Evolutionary conservation across 1,140 invertebrate genomes (phyloP).

Genomic region (Phthorimaea operculella): DNA sequence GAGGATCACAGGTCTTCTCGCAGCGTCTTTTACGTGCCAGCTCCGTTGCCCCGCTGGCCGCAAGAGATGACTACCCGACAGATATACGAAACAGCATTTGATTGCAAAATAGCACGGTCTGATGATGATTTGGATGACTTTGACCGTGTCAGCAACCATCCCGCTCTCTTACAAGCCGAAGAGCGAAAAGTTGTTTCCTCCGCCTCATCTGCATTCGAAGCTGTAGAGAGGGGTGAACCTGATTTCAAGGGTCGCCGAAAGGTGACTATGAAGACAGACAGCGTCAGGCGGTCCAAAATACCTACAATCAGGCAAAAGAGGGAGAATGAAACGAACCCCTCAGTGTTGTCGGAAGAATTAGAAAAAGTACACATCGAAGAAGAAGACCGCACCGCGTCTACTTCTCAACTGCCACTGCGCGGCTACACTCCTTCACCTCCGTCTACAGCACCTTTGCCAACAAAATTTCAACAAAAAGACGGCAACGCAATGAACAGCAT

Average conservation of each 20-base stretch:
- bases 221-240: constrained; percentile 54
- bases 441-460: constrained; percentile 81
- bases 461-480: constrained; percentile 81
- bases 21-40: constrained; percentile 72
- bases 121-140: constrained; percentile 85
- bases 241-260: constrained; percentile 61
- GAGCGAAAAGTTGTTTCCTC: constrained; percentile 62
- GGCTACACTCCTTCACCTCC: constrained; percentile 81
- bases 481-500: constrained; percentile 79
- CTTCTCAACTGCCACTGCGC: constrained; percentile 66
- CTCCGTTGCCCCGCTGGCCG: constrained; percentile 74
- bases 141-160: constrained; percentile 83
- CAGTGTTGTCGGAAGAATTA: constrained; percentile 70
- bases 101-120: constrained; percentile 84
- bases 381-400: constrained; percentile 62
- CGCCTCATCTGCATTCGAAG: constrained; percentile 60
- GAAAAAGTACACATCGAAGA: constrained; percentile 72
- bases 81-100: constrained; percentile 90
- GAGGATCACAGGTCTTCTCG: constrained; percentile 70
- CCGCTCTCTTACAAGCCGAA: constrained; percentile 73
- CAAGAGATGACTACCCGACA: constrained; percentile 73
- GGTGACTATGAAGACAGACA: constrained; percentile 63
- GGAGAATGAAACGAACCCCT: constrained; percentile 68
- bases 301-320: constrained; percentile 69
- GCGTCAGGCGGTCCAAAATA: constrained; percentile 69